phyloP scores from a whole-genome alignment of 2,888 invertebrate genomes.

The Rhyacophila evoluta region DNA sequence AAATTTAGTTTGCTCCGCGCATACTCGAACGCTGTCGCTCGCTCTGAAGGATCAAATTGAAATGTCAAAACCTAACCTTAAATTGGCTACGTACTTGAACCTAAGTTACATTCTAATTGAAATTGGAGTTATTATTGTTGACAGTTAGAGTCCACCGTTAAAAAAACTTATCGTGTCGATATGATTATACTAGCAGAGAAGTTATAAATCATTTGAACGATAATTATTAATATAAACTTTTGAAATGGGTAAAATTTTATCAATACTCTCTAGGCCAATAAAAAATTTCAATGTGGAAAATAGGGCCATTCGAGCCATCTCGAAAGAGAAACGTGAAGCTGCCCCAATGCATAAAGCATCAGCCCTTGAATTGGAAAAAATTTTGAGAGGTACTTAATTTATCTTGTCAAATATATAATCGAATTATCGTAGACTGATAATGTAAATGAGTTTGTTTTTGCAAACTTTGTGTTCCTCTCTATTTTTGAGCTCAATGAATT shows the following conservation, averaged over 20 bases:
- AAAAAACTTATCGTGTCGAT: no score
- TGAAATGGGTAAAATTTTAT: conserved; percentile 32
- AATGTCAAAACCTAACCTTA: not conserved
- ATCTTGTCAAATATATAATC: not conserved
- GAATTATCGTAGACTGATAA: no score
- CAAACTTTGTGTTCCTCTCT: no score
- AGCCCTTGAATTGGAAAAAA: conserved; percentile 62
- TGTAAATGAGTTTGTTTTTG: no score
- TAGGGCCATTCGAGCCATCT: conserved; percentile 69
- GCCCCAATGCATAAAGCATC: conserved; percentile 68
- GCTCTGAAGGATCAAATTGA: not conserved
- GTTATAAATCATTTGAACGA: no score
- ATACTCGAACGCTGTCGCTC: conserved; percentile 25
- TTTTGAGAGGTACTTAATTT: conserved; percentile 61
- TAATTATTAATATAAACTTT: no score
- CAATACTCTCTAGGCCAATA: conserved; percentile 33
- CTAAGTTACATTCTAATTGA: no score
- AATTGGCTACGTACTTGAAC: no score
- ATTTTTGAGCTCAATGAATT: no score
- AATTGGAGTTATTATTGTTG: no score
- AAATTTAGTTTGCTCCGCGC: not conserved
- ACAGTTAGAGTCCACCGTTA: no score
- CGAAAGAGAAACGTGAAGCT: conserved; percentile 65
- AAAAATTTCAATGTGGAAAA: conserved; percentile 68
- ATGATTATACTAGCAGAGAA: no score